phyloP scores from a whole-genome alignment of 2,888 invertebrate genomes.

The Pollenia amentaria region DNA sequence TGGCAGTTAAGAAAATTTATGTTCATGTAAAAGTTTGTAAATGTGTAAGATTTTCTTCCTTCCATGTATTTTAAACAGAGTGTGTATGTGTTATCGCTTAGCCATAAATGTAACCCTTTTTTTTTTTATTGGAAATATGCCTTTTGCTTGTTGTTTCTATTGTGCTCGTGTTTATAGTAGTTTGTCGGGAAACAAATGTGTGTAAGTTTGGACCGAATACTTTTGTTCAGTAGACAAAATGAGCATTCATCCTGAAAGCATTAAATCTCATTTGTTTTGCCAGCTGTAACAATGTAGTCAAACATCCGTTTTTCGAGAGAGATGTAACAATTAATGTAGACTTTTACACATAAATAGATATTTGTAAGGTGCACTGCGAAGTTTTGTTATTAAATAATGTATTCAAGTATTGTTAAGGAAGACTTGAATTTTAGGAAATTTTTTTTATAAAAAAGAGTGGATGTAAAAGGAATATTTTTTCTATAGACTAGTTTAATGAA shows the following conservation, averaged over 20 bases:
- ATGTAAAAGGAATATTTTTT: no score
- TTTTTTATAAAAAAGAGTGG: no score
- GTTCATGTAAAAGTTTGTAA: not conserved
- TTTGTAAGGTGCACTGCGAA: not conserved
- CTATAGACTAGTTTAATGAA: no score
- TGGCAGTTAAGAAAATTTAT: conserved; percentile 66
- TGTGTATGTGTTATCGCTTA: conserved; percentile 54
- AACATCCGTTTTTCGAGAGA: conserved; percentile 64
- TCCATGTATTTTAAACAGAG: not conserved
- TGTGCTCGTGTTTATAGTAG: not conserved
- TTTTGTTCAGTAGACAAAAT: conserved; percentile 39
- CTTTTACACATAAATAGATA: not conserved
- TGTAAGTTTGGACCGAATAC: conserved; percentile 41
- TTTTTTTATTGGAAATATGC: conserved; percentile 49
- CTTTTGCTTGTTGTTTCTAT: not conserved
- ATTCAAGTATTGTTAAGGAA: no score
- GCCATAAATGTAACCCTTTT: conserved; percentile 71
- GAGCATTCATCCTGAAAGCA: conserved; percentile 80
- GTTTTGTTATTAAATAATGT: not conserved
- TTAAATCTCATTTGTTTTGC: conserved; percentile 83
- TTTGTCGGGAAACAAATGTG: conserved; percentile 55
- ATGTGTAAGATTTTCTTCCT: conserved; percentile 36
- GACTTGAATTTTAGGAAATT: no score
- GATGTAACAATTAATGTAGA: conserved; percentile 5
- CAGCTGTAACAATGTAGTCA: conserved; percentile 79